Conservation (phyloP, 2,797 vertebrate genomes). For the Rhinichthys osculus region DNA sequence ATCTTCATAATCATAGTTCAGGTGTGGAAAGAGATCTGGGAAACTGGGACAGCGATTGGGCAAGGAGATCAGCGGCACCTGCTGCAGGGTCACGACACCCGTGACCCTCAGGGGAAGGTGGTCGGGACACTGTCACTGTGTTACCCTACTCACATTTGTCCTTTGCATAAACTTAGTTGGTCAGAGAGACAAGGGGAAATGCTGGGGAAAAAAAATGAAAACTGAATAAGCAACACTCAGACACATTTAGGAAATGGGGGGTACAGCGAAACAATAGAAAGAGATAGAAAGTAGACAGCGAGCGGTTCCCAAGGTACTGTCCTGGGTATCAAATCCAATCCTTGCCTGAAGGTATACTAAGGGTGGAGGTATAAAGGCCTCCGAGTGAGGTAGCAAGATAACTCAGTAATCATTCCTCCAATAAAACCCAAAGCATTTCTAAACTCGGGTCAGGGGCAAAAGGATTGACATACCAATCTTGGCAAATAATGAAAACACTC, state of each 20-base stretch:
- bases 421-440: slow-evolving; percentile 73
- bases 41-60: slow-evolving; percentile 44
- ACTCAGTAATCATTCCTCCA: slow-evolving; percentile 76
- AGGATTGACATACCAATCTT: slow-evolving; percentile 80
- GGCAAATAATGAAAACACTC: slow-evolving; percentile 82
- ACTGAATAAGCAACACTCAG: slow-evolving; percentile 14
- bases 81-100: slow-evolving; percentile 40
- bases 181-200: slow-evolving; percentile 28
- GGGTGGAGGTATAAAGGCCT: slow-evolving; percentile 68
- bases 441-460: slow-evolving; percentile 75
- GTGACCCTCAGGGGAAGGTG: slow-evolving; percentile 55
- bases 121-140: slow-evolving; percentile 26
- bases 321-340: slow-evolving; percentile 65
- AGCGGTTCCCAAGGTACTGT: slow-evolving; percentile 61
- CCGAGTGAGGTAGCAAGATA: slow-evolving; percentile 63
- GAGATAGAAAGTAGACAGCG: slow-evolving; percentile 46
- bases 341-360: slow-evolving; percentile 72
- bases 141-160: slow-evolving; percentile 36
- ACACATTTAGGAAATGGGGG: slow-evolving; percentile 58
- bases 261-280: slow-evolving; percentile 61
- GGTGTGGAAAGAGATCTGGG: slow-evolving; percentile 15
- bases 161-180: slow-evolving; percentile 38
- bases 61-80: slow-evolving; percentile 39
- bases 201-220: slow-evolving; percentile 7
- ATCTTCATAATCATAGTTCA: slow-evolving; percentile 3